Evolutionary conservation across 1,140 invertebrate genomes (phyloP), one percentile per base, ranked within the genome.

Genomic region (Oreohelix idahoensis): DNA sequence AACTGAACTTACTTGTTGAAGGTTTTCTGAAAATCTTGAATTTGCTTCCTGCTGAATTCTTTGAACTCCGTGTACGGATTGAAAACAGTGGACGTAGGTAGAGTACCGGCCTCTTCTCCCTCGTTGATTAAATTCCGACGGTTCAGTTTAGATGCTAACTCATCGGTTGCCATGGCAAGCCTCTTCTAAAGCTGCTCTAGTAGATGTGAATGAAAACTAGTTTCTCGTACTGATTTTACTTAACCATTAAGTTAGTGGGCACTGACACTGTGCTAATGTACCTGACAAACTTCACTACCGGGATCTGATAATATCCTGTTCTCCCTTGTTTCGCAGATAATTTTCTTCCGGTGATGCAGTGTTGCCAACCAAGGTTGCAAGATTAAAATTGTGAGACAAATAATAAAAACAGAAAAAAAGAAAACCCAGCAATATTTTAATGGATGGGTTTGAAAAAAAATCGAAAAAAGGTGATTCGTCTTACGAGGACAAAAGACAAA

Each of bases 31-130:
- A 98, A 98, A 91, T 97, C 96, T 92, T 97, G 97, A 92, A 98
- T 97, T 94, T 98, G 95, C 89, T 97, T 97, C 83, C 97, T 94
- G 85, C 95, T 94, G 91, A 98, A 96, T 93, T 98, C 97, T 88
- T 96, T 96, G 93, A 98, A 98, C 93, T 98, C 97, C 0, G 97
- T 97, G 93, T 96, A 98, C 83, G 97, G 95, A 92, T 97, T 98
- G 69, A 93, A 94, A 20, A 93, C 90, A 92, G 95, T 95, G 92
- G 95, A 96, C 85, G 95, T 95, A 20, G 86, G 83, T 42, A 95
- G 94, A 11, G 8, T 5, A 4, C 36, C 63, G 15, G 76, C 78
- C n/a, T 96, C 96, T 86, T 97, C 96, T 70, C 96, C 96, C 39
- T 97, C 96, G 92, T 97, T 98, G 86, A 98, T 97, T 89, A 95